These are phyloP conservation scores for Muscidifurax raptorellus DNA, from an alignment of 1,140 invertebrate genomes.

Conservation along the genomic window DNA sequence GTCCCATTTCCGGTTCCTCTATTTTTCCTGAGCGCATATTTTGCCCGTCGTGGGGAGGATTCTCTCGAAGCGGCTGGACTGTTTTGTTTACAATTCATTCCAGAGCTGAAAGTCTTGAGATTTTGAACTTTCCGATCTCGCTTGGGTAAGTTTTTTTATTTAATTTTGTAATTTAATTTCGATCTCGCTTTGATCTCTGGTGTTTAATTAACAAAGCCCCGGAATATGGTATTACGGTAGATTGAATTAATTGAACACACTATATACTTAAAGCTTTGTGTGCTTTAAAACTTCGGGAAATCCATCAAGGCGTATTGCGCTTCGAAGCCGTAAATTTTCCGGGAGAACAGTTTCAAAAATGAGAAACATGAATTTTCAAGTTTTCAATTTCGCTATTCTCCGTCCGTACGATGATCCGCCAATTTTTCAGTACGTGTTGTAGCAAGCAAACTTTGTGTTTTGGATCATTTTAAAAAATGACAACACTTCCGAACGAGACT, in stretches of 20 bases:
- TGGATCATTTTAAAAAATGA: background rate
- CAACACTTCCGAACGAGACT: background rate
- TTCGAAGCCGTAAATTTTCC: background rate
- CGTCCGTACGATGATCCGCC: background rate
- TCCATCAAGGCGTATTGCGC: background rate
- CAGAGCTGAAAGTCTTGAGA: background rate
- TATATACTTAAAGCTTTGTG: no score
- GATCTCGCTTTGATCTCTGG: no score
- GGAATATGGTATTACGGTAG: background rate
- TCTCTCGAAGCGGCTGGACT: background rate
- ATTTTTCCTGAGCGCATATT: background rate
- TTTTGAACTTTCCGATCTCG: background rate
- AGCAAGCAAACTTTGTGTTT: background rate
- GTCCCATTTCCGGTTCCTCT: conserved; percentile 16
- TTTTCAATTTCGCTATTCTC: background rate
- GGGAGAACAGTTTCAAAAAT: background rate
- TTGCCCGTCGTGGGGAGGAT: background rate
- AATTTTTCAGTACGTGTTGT: background rate
- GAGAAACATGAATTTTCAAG: background rate
- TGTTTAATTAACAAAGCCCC: background rate
- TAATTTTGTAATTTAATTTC: background rate
- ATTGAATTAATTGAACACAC: background rate
- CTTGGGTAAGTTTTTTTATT: background rate
- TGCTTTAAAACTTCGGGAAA: background rate
- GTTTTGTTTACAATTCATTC: background rate